Base-by-base conservation (phyloP, 2,888 invertebrate genomes). In the Capitulum mitella region DNA sequence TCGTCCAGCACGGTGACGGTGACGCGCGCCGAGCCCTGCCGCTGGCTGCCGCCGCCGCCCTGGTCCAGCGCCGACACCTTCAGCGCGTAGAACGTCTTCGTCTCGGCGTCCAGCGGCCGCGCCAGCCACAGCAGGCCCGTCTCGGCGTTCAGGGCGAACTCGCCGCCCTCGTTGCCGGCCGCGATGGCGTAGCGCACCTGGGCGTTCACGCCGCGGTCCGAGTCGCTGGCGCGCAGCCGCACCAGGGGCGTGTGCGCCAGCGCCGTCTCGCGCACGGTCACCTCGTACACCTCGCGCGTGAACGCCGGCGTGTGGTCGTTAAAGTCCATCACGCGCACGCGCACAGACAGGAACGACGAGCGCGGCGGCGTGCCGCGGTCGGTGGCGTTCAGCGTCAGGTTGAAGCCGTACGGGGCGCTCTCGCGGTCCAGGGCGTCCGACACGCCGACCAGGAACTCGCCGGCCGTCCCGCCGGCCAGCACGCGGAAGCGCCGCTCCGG, bases 61-160 rank as follows among this genome's bases (percentile, higher is more conserved):
- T 93, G 93, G 86, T 96, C 96, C 58, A 94, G 91, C 0, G 96
- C 96, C 16, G 94, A 92, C 19, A 97, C 94, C 0, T 95, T 95
- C 74, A 97, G 87, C 29, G 93, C 93, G 85, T 96, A 95, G 82
- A 92, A 90, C 2, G 92, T 90, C 84, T 92, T 92, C 78, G 87
- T 88, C 87, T 97, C 97, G 0, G 95, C 93, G 85, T 97, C 97
- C 40, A 97, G 87, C 58, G 87, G 86, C 51, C 91, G 91, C 26
- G 92, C 91, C 0, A 95, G 95, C 85, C 93, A 94, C 1, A 97
- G 86, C 88, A 97, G 93, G 2, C 97, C 97, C 0, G 95, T 93
- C 82, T 92, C 92, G 0, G 93, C 90, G 85, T 97, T 94, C 19
- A 97, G 91, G 82, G 90, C 88, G 85, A 97, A 97, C 84, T 94